Percentiles rank a stretch among this genome's conserved stretches.
Conservation (phyloP, 2,113 vertebrate genomes). For the Mesoclemmys tuberculata region DNA sequence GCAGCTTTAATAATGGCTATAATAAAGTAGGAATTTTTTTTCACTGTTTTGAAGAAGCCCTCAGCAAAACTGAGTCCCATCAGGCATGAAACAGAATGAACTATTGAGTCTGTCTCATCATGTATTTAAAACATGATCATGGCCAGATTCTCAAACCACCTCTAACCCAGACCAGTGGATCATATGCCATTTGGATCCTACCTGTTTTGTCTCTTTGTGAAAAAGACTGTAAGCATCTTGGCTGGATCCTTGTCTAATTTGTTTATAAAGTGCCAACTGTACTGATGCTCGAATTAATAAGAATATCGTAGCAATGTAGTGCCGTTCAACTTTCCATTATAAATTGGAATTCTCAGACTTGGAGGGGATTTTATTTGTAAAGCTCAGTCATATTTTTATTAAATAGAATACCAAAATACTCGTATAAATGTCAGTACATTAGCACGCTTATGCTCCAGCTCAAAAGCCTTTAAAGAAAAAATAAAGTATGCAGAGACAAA, state of each 20-base stretch:
- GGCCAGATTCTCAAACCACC: background rate
- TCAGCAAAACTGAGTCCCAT: background rate
- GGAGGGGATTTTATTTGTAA: slow-evolving; percentile 55
- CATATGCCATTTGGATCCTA: background rate
- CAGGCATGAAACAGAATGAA: background rate
- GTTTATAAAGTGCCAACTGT: background rate
- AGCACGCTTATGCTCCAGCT: slow-evolving; percentile 28
- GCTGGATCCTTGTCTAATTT: slow-evolving; percentile 1
- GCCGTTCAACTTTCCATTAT: slow-evolving; percentile 14
- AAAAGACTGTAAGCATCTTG: background rate
- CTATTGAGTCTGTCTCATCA: background rate
- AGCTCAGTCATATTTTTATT: slow-evolving; percentile 66
- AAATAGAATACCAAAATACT: slow-evolving; percentile 59
- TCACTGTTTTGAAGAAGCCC: background rate
- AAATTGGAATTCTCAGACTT: slow-evolving; percentile 33
- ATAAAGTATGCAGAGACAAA: slow-evolving; percentile 46
- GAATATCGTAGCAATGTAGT: background rate
- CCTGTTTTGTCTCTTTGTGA: slow-evolving; percentile 20
- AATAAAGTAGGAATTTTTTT: background rate
- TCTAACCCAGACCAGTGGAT: background rate
- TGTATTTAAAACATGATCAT: background rate
- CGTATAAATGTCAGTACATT: slow-evolving; percentile 61
- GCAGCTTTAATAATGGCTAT: background rate
- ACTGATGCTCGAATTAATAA: background rate
- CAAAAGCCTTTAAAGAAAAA: slow-evolving; percentile 54